A percentile compares a stretch with the other conserved stretches of the same genome.
These are phyloP conservation scores for Torymus aiolomorphi DNA, from an alignment of 2,888 invertebrate species.

Conservation along the genomic window DNA sequence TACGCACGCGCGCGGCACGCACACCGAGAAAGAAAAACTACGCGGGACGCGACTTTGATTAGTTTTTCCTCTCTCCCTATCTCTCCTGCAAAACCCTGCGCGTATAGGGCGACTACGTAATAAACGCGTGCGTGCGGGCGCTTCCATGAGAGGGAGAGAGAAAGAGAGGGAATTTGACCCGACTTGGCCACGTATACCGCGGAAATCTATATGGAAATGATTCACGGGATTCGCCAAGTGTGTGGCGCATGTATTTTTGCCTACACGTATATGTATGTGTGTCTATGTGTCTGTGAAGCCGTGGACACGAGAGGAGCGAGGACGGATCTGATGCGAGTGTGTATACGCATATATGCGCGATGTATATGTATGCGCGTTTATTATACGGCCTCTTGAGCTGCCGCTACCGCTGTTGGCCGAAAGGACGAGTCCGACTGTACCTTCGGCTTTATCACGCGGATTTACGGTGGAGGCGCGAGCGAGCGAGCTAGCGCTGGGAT, in stretches of 20 bases:
- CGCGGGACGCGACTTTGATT: too few species aligned
- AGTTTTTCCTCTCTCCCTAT: too few species aligned
- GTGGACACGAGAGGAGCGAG: background rate
- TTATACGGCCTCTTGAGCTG: constrained; percentile 31
- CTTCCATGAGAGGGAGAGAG: too few species aligned
- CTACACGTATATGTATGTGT: background rate
- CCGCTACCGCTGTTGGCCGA: background rate
- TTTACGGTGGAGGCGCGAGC: background rate
- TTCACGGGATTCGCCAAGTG: constrained; percentile 64
- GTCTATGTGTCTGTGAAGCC: background rate
- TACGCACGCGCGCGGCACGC: too few species aligned
- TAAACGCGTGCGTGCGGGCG: background rate
- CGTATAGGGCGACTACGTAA: background rate
- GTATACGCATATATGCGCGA: constrained; percentile 3
- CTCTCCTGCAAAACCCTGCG: background rate
- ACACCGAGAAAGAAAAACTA: too few species aligned
- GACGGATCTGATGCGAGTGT: constrained; percentile 15
- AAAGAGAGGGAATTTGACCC: constrained; percentile 5
- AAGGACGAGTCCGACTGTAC: background rate
- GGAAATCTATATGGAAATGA: constrained; percentile 70
- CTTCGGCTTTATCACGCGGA: background rate
- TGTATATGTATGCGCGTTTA: constrained; percentile 24
- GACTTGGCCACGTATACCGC: constrained; percentile 18
- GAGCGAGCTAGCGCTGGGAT: too few species aligned
- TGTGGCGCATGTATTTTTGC: background rate